A percentile compares a stretch with the other conserved stretches of the same genome.
phyloP scores from a whole-genome alignment of 2,888 invertebrate genomes.

The Pasiphila rectangulata region DNA sequence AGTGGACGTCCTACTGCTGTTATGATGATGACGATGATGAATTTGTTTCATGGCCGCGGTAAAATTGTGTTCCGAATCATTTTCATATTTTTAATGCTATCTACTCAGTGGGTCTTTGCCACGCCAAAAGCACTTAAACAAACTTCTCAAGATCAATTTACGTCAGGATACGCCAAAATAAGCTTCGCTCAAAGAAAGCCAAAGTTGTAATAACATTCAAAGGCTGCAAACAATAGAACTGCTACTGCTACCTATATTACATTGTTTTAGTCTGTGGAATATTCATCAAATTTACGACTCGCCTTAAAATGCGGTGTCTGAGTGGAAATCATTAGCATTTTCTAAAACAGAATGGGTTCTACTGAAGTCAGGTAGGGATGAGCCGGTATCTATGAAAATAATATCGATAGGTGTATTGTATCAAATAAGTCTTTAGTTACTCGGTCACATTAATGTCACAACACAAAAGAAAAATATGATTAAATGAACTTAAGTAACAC shows the following conservation, averaged over 20 bases:
- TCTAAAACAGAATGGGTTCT: conserved; percentile 60
- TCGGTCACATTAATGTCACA: too few species aligned
- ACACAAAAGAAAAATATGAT: too few species aligned
- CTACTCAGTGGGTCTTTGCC: too few species aligned
- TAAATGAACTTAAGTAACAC: too few species aligned
- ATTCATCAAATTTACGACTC: conserved; percentile 56
- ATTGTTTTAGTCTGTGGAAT: conserved; percentile 42
- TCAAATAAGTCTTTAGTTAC: too few species aligned
- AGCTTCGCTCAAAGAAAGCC: conserved; percentile 26
- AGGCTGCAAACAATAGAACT: conserved; percentile 27
- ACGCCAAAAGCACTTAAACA: not conserved
- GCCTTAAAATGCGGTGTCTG: conserved; percentile 59
- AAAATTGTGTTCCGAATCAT: too few species aligned
- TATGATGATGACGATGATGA: too few species aligned
- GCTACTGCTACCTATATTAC: conserved; percentile 30
- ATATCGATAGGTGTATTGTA: too few species aligned
- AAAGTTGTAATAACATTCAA: conserved; percentile 27
- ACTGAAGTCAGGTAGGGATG: conserved; percentile 46
- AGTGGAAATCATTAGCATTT: conserved; percentile 73
- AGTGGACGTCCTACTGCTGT: too few species aligned
- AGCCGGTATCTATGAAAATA: conserved; percentile 20
- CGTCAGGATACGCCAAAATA: conserved; percentile 18
- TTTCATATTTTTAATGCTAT: too few species aligned
- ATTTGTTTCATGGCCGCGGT: too few species aligned
- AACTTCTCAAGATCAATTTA: conserved; percentile 5